Conservation (phyloP, 2,888 invertebrate genomes). For the Arctia plantaginis region DNA sequence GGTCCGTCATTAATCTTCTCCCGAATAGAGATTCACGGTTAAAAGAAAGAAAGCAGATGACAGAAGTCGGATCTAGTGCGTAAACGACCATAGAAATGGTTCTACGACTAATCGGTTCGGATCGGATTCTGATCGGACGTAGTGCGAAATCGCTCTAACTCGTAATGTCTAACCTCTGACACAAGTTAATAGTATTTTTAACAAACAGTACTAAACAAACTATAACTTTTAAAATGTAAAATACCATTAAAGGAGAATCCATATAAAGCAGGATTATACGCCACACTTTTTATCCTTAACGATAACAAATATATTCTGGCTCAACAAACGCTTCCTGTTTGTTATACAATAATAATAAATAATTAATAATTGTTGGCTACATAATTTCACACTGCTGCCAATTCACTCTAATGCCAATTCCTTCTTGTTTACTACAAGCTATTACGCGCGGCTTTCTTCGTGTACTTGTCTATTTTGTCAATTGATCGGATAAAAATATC, state of each 20-base stretch:
- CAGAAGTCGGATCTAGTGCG: no score
- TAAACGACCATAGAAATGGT: no score
- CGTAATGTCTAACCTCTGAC: background rate
- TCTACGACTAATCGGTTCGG: no score
- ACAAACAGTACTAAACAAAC: background rate
- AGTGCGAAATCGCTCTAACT: no score
- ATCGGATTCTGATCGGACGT: no score
- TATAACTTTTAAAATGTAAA: background rate
- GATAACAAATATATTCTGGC: background rate
- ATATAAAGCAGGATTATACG: background rate
- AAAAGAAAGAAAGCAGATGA: no score
- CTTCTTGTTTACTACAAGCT: slow-evolving; percentile 13
- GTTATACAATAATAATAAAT: slow-evolving; percentile 9
- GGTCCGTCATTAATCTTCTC: no score
- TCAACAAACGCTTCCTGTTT: slow-evolving; percentile 1
- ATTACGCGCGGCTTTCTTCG: background rate
- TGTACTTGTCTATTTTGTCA: background rate
- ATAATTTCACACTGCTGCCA: slow-evolving; percentile 13
- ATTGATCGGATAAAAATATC: background rate
- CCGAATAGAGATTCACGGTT: no score
- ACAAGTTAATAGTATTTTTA: no score
- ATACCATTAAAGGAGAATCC: background rate
- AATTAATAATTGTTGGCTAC: slow-evolving; percentile 6
- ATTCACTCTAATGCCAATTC: slow-evolving; percentile 20
- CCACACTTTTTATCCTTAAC: background rate